A percentile compares a stretch with the other conserved stretches of the same genome.
These are phyloP conservation scores for Agrypnus murinus DNA, from an alignment of 2,888 invertebrate genomes.

Conservation along the genomic window DNA sequence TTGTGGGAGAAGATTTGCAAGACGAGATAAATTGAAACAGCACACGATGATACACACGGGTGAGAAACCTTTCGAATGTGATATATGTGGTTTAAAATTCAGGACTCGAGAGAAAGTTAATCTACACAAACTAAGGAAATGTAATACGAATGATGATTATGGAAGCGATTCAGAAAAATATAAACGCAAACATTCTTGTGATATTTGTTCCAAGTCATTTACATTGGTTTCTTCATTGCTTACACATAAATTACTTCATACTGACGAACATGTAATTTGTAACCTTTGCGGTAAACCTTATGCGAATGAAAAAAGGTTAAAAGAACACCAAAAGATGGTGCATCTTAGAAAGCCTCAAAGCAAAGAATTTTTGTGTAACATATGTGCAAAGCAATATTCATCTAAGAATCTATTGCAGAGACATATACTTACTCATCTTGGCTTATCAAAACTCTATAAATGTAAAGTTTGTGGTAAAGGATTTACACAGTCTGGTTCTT, in stretches of 20 bases:
- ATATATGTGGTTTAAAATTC: conserved; percentile 59
- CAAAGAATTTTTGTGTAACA: conserved; percentile 53
- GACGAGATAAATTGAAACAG: conserved; percentile 48
- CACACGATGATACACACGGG: conserved; percentile 54
- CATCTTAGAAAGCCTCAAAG: conserved; percentile 51
- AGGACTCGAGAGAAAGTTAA: conserved; percentile 38
- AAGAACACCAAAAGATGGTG: conserved; percentile 56
- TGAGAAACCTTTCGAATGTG: conserved; percentile 56
- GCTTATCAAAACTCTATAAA: conserved; percentile 11
- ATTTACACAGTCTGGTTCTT: conserved; percentile 29
- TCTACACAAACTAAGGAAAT: neutral
- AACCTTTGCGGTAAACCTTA: conserved; percentile 59
- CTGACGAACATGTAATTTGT: conserved; percentile 58
- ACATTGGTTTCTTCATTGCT: conserved; percentile 59
- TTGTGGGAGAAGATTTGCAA: conserved; percentile 43
- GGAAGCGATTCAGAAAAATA: conserved; percentile 58
- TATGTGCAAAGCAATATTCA: conserved; percentile 56
- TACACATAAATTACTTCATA: conserved; percentile 60
- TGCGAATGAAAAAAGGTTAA: conserved; percentile 60
- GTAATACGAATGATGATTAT: neutral
- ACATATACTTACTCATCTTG: conserved; percentile 48
- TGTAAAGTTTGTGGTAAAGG: conserved; percentile 31
- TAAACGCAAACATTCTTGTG: conserved; percentile 59
- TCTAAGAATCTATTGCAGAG: conserved; percentile 57
- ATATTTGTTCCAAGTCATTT: conserved; percentile 60